A percentile compares a stretch with the other conserved stretches of the same genome.
Conservation (phyloP, 2,797 vertebrate genomes). For the Anomalospiza imberbis region DNA sequence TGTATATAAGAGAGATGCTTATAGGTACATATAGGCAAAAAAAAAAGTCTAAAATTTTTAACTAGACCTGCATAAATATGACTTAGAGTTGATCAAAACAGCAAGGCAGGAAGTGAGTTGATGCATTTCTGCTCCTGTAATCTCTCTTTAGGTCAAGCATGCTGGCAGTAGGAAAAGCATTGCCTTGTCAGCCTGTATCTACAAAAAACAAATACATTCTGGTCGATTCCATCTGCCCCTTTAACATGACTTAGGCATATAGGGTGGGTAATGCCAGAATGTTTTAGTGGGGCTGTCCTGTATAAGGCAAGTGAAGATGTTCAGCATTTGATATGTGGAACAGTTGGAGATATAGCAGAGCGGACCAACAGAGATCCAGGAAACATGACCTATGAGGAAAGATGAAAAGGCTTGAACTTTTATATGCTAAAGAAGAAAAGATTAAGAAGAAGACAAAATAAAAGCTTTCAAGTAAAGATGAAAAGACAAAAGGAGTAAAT, state of each 20-base stretch:
- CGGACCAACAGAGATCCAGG: neutral
- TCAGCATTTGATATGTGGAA: neutral
- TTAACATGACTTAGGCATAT: neutral
- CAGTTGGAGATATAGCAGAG: neutral
- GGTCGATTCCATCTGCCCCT: neutral
- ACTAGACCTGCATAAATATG: neutral
- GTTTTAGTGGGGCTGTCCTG: neutral
- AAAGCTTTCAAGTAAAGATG: neutral
- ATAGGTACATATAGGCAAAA: neutral
- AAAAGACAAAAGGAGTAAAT: neutral
- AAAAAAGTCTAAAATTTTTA: neutral
- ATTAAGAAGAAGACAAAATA: neutral
- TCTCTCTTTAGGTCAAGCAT: neutral
- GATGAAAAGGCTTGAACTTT: neutral
- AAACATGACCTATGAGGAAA: neutral
- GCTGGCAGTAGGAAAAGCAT: neutral
- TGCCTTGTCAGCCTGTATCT: neutral
- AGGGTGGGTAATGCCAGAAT: neutral
- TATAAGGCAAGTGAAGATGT: neutral
- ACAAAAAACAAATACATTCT: neutral
- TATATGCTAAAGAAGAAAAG: neutral
- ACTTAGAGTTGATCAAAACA: neutral
- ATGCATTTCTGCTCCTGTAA: neutral
- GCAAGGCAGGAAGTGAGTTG: neutral
- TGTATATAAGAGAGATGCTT: neutral